These are phyloP conservation scores for Laticauda laticaudata DNA, from an alignment of 2,113 vertebrate species.

Conservation along the genomic window DNA sequence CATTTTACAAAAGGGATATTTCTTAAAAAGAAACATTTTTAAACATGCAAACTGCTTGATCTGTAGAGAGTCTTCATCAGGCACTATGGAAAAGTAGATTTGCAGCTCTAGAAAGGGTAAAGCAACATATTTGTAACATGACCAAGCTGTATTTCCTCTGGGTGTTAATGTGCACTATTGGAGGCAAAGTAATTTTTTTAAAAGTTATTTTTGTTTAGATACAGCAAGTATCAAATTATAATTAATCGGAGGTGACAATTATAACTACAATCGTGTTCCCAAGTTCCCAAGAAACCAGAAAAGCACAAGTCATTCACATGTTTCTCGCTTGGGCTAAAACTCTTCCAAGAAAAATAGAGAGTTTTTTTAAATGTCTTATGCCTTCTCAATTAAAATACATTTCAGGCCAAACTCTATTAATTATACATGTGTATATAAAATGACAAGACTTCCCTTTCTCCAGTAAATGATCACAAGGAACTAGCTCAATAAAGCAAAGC, in stretches of 20 bases:
- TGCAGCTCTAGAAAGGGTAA: background rate
- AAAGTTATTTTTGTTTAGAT: constrained; percentile 61
- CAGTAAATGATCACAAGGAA: background rate
- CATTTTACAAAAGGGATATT: constrained; percentile 38
- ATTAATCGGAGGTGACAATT: constrained; percentile 75
- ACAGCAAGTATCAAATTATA: constrained; percentile 65
- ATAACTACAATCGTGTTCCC: constrained; percentile 66
- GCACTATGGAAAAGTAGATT: background rate
- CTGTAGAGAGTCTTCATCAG: background rate
- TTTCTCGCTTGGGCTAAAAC: constrained; percentile 67
- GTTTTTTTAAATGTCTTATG: constrained; percentile 61
- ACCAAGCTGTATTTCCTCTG: constrained; percentile 7
- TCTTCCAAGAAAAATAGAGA: constrained; percentile 75
- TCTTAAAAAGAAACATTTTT: background rate
- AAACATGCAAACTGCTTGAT: background rate
- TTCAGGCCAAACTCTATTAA: constrained; percentile 68
- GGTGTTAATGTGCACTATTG: constrained; percentile 28
- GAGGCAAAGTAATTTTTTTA: constrained; percentile 2
- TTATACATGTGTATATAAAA: constrained; percentile 28
- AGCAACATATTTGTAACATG: constrained; percentile 10
- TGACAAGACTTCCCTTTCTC: background rate
- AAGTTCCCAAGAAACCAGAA: constrained; percentile 78
- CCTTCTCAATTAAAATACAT: constrained; percentile 76
- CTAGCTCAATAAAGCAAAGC: background rate
- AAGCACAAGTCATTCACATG: constrained; percentile 57